Conservation (phyloP, 1,140 invertebrate species). For the Achatina immaculata region DNA sequence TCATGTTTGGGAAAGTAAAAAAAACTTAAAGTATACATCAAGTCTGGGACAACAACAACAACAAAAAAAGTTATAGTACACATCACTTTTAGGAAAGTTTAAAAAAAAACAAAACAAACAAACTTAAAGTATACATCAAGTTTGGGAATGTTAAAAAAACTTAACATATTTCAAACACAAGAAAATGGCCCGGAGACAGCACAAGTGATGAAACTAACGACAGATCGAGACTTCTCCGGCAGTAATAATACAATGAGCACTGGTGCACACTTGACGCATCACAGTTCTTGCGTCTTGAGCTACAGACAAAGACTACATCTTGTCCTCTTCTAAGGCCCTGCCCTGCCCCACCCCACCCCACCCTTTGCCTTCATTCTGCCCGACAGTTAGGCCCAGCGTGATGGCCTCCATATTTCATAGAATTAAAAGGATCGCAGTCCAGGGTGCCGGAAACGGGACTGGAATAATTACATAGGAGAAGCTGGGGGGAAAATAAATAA, state of each 20-base stretch:
- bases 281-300: not conserved
- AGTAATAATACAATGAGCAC: not conserved
- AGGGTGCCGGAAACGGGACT: not conserved
- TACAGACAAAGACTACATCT: not conserved
- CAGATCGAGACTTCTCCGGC: not conserved
- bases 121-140: too few species aligned
- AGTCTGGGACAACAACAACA: too few species aligned
- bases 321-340: not conserved
- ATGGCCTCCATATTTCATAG: conserved; percentile 3
- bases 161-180: too few species aligned
- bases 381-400: not conserved
- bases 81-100: too few species aligned
- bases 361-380: too few species aligned
- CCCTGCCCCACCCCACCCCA: not conserved
- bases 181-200: too few species aligned
- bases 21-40: too few species aligned
- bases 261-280: not conserved
- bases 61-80: too few species aligned
- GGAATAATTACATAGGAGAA: not conserved
- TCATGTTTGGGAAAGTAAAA: too few species aligned
- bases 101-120: too few species aligned
- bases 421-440: not conserved
- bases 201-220: too few species aligned
- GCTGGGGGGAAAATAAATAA: not conserved
- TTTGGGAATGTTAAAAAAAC: too few species aligned